Percentiles rank a stretch among this genome's conserved stretches.
Conservation (phyloP, 2,797 vertebrate species). For the Glyptemys insculpta region DNA sequence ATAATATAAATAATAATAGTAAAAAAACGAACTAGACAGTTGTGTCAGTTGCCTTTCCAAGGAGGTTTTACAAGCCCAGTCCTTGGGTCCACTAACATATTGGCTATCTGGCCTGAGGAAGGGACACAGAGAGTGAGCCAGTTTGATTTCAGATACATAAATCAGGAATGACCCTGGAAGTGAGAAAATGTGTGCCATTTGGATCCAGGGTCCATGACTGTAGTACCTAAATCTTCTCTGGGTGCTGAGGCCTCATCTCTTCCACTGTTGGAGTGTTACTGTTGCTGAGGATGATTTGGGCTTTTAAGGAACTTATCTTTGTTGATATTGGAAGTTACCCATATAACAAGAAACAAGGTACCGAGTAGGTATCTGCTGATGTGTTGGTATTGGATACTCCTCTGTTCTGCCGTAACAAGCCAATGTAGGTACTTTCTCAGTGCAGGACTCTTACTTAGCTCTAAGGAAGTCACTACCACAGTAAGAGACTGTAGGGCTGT, state of each 20-base stretch:
- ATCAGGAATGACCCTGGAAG: neutral
- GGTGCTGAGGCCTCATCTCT: neutral
- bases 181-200: neutral
- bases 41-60: neutral
- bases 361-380: neutral
- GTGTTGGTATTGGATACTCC: neutral
- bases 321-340: neutral
- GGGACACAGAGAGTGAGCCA: neutral
- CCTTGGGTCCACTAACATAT: neutral
- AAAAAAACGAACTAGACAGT: neutral
- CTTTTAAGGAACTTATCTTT: neutral
- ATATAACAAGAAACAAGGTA: neutral
- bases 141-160: neutral
- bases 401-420: neutral
- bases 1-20: no score
- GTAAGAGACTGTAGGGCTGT: neutral
- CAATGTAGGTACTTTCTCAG: neutral
- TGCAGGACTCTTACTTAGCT: neutral
- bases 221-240: neutral
- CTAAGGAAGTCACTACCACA: neutral
- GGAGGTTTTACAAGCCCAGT: neutral
- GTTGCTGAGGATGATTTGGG: neutral
- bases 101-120: neutral
- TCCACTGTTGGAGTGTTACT: neutral
- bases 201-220: neutral